phyloP scores from a whole-genome alignment of 2,113 vertebrate species.

The Tragulus kanchil region DNA sequence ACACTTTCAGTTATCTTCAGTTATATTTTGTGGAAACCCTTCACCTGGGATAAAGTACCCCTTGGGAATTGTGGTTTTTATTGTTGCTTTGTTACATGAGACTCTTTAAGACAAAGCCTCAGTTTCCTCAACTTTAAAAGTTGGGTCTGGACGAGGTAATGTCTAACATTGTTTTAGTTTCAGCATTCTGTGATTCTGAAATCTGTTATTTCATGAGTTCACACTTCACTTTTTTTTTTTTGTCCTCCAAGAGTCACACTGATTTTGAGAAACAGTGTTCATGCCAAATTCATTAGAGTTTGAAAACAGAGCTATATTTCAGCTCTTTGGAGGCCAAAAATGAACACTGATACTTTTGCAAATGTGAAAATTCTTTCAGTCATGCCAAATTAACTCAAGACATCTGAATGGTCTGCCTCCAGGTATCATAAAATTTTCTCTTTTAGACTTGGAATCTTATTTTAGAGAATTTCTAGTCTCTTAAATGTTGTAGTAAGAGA shows the following conservation, averaged over 20 bases:
- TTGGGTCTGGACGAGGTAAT: not conserved
- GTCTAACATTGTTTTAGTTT: not conserved
- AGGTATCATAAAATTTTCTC: slow-evolving; percentile 54
- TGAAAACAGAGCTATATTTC: slow-evolving; percentile 65
- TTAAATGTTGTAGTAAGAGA: not conserved
- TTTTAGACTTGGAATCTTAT: slow-evolving; percentile 28
- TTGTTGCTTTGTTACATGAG: not conserved
- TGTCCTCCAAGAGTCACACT: slow-evolving; percentile 38
- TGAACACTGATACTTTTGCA: slow-evolving; percentile 67
- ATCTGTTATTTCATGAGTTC: slow-evolving; percentile 48
- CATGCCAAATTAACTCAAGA: slow-evolving; percentile 71
- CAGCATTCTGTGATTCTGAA: slow-evolving; percentile 38
- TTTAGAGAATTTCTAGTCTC: slow-evolving; percentile 27
- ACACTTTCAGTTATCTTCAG: not conserved
- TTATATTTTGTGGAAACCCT: not conserved
- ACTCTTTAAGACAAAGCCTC: not conserved
- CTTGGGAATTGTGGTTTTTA: not conserved
- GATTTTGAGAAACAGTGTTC: not conserved
- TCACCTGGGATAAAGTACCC: not conserved
- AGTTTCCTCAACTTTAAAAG: not conserved
- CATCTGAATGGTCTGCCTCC: slow-evolving; percentile 54
- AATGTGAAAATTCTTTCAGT: slow-evolving; percentile 67
- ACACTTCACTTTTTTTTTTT: not conserved
- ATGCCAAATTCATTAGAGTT: slow-evolving; percentile 64
- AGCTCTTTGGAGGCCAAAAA: slow-evolving; percentile 53